Evolutionary conservation across 1,140 invertebrate species (phyloP).

Genomic region (Steinernema feltiae): DNA sequence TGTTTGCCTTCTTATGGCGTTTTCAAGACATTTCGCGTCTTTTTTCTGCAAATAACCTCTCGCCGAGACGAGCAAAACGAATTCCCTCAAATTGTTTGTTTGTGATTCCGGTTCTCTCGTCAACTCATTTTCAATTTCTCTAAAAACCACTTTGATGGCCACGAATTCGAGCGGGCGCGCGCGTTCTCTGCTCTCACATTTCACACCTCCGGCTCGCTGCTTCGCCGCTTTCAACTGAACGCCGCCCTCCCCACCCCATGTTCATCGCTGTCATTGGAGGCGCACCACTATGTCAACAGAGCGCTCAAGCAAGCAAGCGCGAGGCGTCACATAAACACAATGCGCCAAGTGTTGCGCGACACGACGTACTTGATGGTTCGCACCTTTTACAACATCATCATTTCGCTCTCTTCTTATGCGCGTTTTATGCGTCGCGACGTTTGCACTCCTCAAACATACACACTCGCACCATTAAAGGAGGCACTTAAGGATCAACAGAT

Average conservation of each 20-base stretch:
- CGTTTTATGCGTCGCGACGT: not conserved
- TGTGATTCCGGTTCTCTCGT: too few species aligned
- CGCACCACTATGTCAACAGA: not conserved
- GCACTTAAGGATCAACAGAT: constrained; percentile 11
- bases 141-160: too few species aligned
- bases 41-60: too few species aligned
- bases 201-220: not conserved
- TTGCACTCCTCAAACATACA: not conserved
- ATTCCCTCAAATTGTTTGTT: too few species aligned
- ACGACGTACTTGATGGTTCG: constrained; percentile 11
- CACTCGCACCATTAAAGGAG: constrained; percentile 7
- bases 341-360: constrained; percentile 11
- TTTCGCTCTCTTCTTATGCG: not conserved
- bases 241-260: not conserved
- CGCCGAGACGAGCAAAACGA: too few species aligned
- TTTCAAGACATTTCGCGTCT: too few species aligned
- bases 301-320: not conserved
- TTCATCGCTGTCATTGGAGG: not conserved
- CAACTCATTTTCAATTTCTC: too few species aligned
- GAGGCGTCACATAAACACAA: not conserved
- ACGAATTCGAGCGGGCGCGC: too few species aligned
- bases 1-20: too few species aligned
- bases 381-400: not conserved
- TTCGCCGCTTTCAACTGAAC: not conserved
- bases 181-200: too few species aligned